Conservation (phyloP, 2,113 vertebrate species). For the Anguilla rostrata region DNA sequence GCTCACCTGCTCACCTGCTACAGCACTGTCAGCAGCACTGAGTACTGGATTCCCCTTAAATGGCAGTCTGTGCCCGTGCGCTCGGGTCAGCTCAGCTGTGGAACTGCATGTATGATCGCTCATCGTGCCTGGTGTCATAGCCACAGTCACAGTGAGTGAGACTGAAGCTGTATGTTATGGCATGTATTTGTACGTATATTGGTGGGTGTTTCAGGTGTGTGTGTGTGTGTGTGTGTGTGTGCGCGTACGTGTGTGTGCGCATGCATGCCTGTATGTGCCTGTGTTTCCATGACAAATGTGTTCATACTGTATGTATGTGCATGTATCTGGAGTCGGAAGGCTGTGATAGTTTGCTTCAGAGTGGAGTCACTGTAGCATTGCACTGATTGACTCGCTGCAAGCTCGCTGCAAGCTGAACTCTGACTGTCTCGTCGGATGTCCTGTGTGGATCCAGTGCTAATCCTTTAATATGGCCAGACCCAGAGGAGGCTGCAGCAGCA, state of each 20-base stretch:
- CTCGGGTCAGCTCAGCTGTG: no score
- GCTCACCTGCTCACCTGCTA: no score
- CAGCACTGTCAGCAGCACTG: not conserved
- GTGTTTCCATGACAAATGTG: not conserved
- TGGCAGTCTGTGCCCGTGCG: not conserved
- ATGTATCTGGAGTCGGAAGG: not conserved
- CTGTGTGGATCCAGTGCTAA: not conserved
- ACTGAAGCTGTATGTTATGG: not conserved
- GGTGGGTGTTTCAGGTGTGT: not conserved
- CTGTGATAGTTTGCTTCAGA: not conserved
- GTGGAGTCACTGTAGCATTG: not conserved
- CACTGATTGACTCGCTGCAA: constrained; percentile 1
- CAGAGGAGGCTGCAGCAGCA: not conserved
- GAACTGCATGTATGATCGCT: no score
- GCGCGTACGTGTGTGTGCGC: not conserved
- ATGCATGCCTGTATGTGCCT: not conserved
- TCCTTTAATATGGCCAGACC: not conserved
- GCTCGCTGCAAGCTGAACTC: not conserved
- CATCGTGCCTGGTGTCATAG: no score
- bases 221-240: constrained; percentile 5
- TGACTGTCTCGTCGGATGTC: not conserved
- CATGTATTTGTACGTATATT: not conserved
- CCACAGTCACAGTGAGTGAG: no score
- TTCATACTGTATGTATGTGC: not conserved
- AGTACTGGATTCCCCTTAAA: not conserved